phyloP scores from a whole-genome alignment of 1,140 invertebrate genomes.

The Prorops nasuta region DNA sequence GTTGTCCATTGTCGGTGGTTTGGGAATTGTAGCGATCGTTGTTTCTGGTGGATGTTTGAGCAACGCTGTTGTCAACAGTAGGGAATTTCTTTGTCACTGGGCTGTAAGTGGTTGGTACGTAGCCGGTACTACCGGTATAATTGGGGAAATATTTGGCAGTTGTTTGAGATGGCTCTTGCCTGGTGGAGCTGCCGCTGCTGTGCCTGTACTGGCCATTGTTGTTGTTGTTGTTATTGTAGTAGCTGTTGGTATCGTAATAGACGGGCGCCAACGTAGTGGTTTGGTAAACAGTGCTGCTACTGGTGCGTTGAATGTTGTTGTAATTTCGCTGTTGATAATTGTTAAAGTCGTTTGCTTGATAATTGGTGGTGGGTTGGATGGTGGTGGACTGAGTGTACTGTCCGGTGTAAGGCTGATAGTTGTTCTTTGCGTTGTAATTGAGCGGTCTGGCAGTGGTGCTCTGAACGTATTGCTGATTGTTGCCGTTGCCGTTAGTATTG shows the following conservation, averaged over 20 bases:
- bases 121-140: constrained; percentile 54
- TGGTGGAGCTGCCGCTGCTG: constrained; percentile 37
- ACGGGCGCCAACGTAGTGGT: constrained; percentile 33
- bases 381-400: constrained; percentile 42
- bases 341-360: constrained; percentile 36
- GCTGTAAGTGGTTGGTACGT: constrained; percentile 55
- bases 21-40: constrained; percentile 21
- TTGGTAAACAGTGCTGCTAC: constrained; percentile 37
- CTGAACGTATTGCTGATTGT: constrained; percentile 30
- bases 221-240: constrained; percentile 35
- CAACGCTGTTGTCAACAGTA: constrained; percentile 15
- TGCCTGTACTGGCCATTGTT: constrained; percentile 44
- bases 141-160: constrained; percentile 44
- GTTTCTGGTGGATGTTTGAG: constrained; percentile 13
- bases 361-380: constrained; percentile 38
- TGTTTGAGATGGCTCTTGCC: constrained; percentile 25
- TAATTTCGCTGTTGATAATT: constrained; percentile 46
- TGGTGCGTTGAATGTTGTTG: constrained; percentile 45
- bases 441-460: constrained; percentile 26
- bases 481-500: constrained; percentile 31
- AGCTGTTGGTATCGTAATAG: constrained; percentile 30
- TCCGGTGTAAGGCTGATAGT: constrained; percentile 25
- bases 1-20: constrained; percentile 16
- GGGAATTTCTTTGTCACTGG: constrained; percentile 43
- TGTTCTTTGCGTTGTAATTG: constrained; percentile 21